Evolutionary conservation across 2,113 vertebrate species (phyloP).

Genomic region (Turnix velox): DNA sequence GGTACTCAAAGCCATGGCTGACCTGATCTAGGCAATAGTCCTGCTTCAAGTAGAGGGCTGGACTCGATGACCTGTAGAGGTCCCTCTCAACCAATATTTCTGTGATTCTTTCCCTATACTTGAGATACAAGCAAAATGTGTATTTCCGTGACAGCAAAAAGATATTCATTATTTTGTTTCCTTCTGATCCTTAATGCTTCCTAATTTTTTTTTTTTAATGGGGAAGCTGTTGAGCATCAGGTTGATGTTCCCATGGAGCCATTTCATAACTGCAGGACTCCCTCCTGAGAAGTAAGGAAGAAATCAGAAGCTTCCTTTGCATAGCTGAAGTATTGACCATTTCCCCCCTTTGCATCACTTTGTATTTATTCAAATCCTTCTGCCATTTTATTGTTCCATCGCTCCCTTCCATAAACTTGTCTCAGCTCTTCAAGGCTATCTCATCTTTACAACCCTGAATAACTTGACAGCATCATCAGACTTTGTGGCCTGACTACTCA

Average conservation of each 20-base stretch:
- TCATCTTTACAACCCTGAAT: neutral
- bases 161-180: neutral
- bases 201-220: neutral
- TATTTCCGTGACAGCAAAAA: neutral
- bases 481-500: neutral
- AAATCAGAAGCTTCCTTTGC: neutral
- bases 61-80: conserved; percentile 45
- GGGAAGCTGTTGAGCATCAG: neutral
- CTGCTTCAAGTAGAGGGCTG: neutral
- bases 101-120: neutral
- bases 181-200: neutral
- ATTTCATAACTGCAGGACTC: neutral
- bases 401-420: neutral
- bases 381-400: neutral
- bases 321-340: neutral
- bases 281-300: neutral
- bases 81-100: conserved; percentile 59
- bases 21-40: neutral
- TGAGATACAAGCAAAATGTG: neutral
- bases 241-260: neutral
- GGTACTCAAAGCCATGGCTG: neutral
- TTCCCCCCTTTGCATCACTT: neutral
- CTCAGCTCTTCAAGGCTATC: neutral
- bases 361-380: neutral
- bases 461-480: neutral